Base-by-base conservation (phyloP, 2,888 invertebrate genomes). In the Shargacucullia verbasci region DNA sequence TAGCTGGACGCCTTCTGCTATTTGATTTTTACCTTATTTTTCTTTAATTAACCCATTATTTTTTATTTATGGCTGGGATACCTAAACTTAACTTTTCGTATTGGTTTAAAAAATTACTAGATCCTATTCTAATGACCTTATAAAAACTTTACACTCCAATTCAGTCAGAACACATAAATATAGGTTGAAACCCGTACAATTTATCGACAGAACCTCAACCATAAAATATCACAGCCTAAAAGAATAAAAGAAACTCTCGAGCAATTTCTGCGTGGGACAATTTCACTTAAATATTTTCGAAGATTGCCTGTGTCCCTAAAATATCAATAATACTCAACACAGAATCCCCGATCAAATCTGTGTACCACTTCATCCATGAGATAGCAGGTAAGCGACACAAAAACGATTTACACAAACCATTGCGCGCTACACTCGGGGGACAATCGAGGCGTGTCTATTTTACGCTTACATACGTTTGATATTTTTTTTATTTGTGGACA, bases 341-440 rank as follows among this genome's bases (percentile, higher is more conserved):
- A 56, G 29, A 44, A 53, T 59, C 44, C 46, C 35, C 55, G 40
- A 49, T 61, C 48, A 61, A 59, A 61, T 55, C 58, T 34, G 35
- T 11, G 39, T 31, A 55, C 52, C 46, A 55, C 35, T 55, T 53
- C 37, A 33, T 13, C 61, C 46, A 41, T 27, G 54, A 45, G 20
- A 59, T 57, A 25, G 15, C 41, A 63, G 56, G 54, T 63, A 64
- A 67, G 40, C 43, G 64, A 60, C 48, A 64, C 45, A 47, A 61
- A 73, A 64, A 64, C 34, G 29, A 54, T 58, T 67, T 11, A 55
- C 47, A 62, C 57, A 57, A 64, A 61, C 62, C 70, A 73, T 65
- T 70, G 64, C 70, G 40, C 49, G 59, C 38, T 46, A 40, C 48
- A 57, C 59, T 49, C 59, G 38, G 29, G 43, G 15, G 45, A 53